These are phyloP conservation scores for Littorina saxatilis DNA, from an alignment of 1,140 invertebrate genomes.

Conservation along the genomic window DNA sequence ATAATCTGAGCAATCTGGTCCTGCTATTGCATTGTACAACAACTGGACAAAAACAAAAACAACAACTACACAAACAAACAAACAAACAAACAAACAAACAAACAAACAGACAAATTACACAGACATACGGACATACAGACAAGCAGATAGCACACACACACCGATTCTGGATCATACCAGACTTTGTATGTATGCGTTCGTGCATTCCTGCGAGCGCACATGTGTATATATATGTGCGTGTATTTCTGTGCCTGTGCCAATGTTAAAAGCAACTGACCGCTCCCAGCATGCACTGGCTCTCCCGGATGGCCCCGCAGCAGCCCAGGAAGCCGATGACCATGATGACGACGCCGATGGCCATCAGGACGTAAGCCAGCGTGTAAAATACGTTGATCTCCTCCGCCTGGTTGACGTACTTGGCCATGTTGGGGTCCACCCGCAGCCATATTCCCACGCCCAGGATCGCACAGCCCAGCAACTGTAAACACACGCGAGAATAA, in stretches of 20 bases:
- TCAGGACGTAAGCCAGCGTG: slow-evolving; percentile 78
- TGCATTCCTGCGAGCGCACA: background rate
- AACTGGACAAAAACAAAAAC: background rate
- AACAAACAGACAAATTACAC: background rate
- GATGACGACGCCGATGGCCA: slow-evolving; percentile 88
- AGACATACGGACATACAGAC: background rate
- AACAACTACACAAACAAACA: background rate
- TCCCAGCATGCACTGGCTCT: slow-evolving; percentile 90
- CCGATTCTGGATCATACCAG: background rate
- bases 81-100: background rate
- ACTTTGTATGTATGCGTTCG: too few species aligned
- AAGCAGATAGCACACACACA: background rate
- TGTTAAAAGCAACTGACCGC: slow-evolving; percentile 79
- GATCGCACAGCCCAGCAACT: slow-evolving; percentile 85
- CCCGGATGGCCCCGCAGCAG: slow-evolving; percentile 91
- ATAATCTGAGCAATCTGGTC: too few species aligned
- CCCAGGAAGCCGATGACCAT: slow-evolving; percentile 92
- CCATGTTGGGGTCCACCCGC: slow-evolving; percentile 79
- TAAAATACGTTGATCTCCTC: slow-evolving; percentile 63
- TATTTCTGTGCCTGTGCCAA: too few species aligned
- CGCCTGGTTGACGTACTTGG: slow-evolving; percentile 61
- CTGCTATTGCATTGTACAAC: too few species aligned
- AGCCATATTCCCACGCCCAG: slow-evolving; percentile 87
- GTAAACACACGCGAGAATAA: too few species aligned
- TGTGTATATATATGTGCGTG: background rate